Percentiles rank a stretch among this genome's conserved stretches.
phyloP scores from a whole-genome alignment of 1,140 invertebrate genomes.

The Drosophila funebris region DNA sequence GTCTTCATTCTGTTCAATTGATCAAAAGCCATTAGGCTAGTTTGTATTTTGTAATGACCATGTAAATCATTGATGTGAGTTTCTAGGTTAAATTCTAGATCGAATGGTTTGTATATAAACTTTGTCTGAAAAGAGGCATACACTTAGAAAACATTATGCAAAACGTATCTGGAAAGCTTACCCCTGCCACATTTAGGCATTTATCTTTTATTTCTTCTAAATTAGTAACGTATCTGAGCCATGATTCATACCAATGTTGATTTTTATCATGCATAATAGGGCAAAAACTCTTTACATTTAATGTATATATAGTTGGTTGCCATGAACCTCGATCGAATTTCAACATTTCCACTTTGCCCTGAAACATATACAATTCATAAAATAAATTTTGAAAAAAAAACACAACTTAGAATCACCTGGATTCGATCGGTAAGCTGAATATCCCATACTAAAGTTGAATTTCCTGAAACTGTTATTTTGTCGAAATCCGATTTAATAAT shows the following conservation, averaged over 20 bases:
- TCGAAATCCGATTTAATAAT: background rate
- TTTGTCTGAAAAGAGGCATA: background rate
- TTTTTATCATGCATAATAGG: background rate
- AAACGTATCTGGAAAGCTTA: background rate
- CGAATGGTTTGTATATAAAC: background rate
- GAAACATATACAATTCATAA: background rate
- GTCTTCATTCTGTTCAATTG: background rate
- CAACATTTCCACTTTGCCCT: background rate
- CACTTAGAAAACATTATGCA: background rate
- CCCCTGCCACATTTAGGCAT: conserved; percentile 1
- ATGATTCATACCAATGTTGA: background rate
- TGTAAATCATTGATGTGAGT: background rate
- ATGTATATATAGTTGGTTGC: background rate
- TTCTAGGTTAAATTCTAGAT: too few relatives aligned
- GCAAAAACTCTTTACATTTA: background rate
- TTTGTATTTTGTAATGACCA: background rate
- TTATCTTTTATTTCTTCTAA: background rate
- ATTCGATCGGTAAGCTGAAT: background rate
- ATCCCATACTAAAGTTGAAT: background rate
- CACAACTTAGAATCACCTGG: background rate
- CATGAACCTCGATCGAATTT: background rate
- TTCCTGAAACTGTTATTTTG: background rate
- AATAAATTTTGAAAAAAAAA: background rate
- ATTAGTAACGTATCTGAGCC: background rate
- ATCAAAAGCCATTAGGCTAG: background rate